Conservation (phyloP, 2,888 invertebrate genomes). For the Boloria euphrosyne region DNA sequence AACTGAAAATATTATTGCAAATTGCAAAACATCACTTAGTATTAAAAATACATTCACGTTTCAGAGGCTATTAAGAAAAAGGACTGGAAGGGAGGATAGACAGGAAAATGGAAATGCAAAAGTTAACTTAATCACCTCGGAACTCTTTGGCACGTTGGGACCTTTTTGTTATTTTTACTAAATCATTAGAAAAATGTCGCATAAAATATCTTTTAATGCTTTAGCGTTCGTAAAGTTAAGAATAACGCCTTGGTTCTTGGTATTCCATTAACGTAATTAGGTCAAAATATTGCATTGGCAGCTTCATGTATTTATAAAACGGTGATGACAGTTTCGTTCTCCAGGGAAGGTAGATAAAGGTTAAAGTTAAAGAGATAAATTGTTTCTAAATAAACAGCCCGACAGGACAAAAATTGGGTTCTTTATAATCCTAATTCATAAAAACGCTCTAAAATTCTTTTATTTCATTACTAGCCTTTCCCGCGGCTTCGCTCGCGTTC, state of each 20-base stretch:
- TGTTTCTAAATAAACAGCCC: no score
- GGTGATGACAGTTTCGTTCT: not conserved
- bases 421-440: no score
- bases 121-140: constrained; percentile 25
- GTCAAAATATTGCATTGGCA: constrained; percentile 6
- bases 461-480: no score
- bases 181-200: constrained; percentile 5
- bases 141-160: constrained; percentile 24
- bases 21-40: constrained; percentile 6
- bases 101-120: constrained; percentile 34
- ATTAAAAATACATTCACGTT: constrained; percentile 25
- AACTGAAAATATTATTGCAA: constrained; percentile 18
- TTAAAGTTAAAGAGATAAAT: no score
- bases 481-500: no score
- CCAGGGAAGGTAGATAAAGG: not conserved
- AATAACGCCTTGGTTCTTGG: not conserved
- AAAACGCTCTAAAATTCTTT: no score
- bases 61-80: constrained; percentile 25
- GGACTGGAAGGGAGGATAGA: constrained; percentile 18
- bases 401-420: no score
- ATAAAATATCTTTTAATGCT: not conserved
- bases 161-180: constrained; percentile 19
- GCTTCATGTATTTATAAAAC: not conserved
- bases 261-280: constrained; percentile 8
- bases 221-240: not conserved